These are phyloP conservation scores for Lerema accius DNA, from an alignment of 1,140 invertebrate species.

Conservation along the genomic window DNA sequence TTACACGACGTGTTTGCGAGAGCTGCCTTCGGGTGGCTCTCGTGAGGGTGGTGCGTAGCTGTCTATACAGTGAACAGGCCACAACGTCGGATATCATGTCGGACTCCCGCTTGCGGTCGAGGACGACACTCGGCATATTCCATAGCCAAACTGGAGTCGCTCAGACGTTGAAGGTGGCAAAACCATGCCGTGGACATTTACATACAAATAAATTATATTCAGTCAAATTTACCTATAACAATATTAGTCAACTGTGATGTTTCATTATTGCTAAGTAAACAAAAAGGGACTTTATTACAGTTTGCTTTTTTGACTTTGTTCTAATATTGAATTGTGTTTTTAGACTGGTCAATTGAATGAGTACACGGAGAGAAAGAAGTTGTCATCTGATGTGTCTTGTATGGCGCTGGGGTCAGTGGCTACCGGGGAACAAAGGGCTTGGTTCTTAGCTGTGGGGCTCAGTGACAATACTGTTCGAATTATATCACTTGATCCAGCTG, in stretches of 20 bases:
- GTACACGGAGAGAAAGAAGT: conserved; percentile 98
- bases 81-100: conserved; percentile 73
- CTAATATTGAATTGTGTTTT: conserved; percentile 48
- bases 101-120: conserved; percentile 64
- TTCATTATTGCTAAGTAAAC: too few species aligned
- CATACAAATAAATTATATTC: too few species aligned
- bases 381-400: conserved; percentile 98
- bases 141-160: conserved; percentile 77
- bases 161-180: conserved; percentile 77
- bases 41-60: conserved; percentile 71
- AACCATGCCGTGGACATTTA: conserved; percentile 80
- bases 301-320: too few species aligned
- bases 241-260: too few species aligned
- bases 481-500: conserved; percentile 97
- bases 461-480: conserved; percentile 98
- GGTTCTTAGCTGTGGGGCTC: conserved; percentile 98
- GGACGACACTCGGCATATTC: conserved; percentile 77
- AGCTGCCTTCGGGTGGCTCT: conserved; percentile 53
- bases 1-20: conserved; percentile 64
- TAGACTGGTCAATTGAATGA: conserved; percentile 99
- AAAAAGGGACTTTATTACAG: too few species aligned
- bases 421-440: conserved; percentile 96
- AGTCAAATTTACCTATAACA: too few species aligned
- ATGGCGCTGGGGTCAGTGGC: conserved; percentile 99
- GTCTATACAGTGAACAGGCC: conserved; percentile 71